These are phyloP conservation scores for Amorpha juglandis DNA, from an alignment of 2,888 invertebrate species.

Conservation along the genomic window DNA sequence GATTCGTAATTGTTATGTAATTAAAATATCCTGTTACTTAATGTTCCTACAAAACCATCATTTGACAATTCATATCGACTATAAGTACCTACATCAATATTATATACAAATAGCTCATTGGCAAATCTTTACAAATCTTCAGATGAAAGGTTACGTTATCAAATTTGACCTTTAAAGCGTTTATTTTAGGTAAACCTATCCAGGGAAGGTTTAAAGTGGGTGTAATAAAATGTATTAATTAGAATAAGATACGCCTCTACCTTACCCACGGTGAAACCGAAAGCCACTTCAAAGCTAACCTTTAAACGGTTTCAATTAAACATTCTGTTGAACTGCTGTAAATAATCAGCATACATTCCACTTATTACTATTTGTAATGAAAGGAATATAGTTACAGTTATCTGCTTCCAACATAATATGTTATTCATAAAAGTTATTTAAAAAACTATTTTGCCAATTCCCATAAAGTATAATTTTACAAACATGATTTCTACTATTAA, in stretches of 20 bases:
- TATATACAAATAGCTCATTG: no score
- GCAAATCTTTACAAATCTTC: not conserved
- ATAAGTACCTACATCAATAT: no score
- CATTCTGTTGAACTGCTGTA: not conserved
- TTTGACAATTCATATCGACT: not conserved
- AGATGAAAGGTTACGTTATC: not conserved
- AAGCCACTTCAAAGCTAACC: not conserved
- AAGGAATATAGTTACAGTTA: no score
- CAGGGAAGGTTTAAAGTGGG: not conserved
- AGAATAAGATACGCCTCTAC: not conserved
- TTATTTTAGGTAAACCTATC: not conserved
- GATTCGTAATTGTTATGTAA: no score
- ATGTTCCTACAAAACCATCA: no score
- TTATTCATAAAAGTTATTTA: no score
- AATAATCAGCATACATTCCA: not conserved
- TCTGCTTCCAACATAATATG: no score
- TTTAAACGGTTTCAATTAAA: not conserved
- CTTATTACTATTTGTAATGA: not conserved
- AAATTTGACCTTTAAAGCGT: not conserved
- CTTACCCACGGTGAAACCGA: not conserved
- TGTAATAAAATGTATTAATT: conserved; percentile 2
- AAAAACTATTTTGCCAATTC: no score
- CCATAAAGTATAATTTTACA: no score
- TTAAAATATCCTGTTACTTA: no score
- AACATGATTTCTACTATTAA: no score